phyloP scores from a whole-genome alignment of 2,888 invertebrate species.

The Microdon myrmicae region DNA sequence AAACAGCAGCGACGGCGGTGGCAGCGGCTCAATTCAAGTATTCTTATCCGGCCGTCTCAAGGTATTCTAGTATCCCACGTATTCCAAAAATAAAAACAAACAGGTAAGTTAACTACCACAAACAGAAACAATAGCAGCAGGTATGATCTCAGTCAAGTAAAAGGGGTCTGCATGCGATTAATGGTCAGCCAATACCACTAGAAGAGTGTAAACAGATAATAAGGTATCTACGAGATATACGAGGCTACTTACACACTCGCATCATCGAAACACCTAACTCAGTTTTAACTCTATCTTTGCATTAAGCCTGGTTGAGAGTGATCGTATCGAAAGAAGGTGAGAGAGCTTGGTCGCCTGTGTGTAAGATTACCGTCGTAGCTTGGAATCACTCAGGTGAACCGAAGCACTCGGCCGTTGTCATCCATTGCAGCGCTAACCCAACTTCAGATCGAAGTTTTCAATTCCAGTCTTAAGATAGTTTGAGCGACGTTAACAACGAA shows the following conservation, averaged over 20 bases:
- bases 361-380: slow-evolving; percentile 19
- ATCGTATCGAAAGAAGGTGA: slow-evolving; percentile 2
- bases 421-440: slow-evolving; percentile 31
- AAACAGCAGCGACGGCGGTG: slow-evolving; percentile 8
- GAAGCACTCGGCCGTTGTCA: slow-evolving; percentile 2
- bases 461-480: slow-evolving; percentile 53
- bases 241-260: slow-evolving; percentile 22
- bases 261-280: slow-evolving; percentile 20
- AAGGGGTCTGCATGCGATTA: slow-evolving; percentile 31
- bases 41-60: slow-evolving; percentile 55
- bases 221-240: slow-evolving; percentile 23
- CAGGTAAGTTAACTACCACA: slow-evolving; percentile 50
- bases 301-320: slow-evolving; percentile 27
- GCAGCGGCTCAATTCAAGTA: slow-evolving; percentile 41
- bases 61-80: slow-evolving; percentile 56
- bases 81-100: slow-evolving; percentile 47
- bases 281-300: slow-evolving; percentile 24
- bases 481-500: slow-evolving; percentile 50
- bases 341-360: slow-evolving; percentile 6
- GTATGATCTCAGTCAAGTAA: slow-evolving; percentile 48
- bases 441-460: slow-evolving; percentile 32
- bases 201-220: slow-evolving; percentile 29
- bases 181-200: slow-evolving; percentile 18
- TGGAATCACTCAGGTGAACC: slow-evolving; percentile 37
- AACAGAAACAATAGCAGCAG: slow-evolving; percentile 21